Evolutionary conservation across 2,113 vertebrate genomes (phyloP).

Genomic region (Chauna torquata): DNA sequence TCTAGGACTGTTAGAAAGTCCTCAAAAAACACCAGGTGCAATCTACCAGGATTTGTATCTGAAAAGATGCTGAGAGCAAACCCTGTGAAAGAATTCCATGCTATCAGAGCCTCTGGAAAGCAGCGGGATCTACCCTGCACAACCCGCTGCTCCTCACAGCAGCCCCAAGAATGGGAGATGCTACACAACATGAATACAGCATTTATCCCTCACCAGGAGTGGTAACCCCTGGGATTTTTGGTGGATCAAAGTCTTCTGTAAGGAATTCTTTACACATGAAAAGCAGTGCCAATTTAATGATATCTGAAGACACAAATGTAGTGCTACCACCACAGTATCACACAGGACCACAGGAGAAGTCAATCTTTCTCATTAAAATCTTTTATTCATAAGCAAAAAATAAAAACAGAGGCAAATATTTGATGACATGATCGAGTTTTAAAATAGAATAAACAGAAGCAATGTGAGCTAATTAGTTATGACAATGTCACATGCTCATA

Average conservation of each 20-base stretch:
- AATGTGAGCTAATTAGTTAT: not conserved
- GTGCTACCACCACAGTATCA: not conserved
- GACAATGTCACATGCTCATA: not conserved
- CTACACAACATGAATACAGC: not conserved
- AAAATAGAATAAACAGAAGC: slow-evolving; percentile 25
- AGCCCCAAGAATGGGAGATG: not conserved
- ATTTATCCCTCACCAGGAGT: not conserved
- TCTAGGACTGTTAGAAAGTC: not conserved
- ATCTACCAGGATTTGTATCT: too few species aligned
- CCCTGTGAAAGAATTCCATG: not conserved
- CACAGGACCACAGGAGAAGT: not conserved
- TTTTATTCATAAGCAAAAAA: slow-evolving; percentile 58
- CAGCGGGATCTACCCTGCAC: not conserved
- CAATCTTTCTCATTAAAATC: slow-evolving; percentile 10
- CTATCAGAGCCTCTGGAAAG: not conserved
- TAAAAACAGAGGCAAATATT: not conserved
- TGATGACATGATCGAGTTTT: not conserved
- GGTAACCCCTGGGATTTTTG: not conserved
- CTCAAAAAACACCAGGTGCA: not conserved
- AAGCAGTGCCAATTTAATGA: not conserved
- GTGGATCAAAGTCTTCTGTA: not conserved
- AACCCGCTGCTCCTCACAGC: not conserved
- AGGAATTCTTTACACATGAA: not conserved
- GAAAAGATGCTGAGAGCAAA: too few species aligned
- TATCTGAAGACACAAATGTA: not conserved